Evolutionary conservation across 1,140 invertebrate genomes (phyloP).

Genomic region (Bombus huntii): DNA sequence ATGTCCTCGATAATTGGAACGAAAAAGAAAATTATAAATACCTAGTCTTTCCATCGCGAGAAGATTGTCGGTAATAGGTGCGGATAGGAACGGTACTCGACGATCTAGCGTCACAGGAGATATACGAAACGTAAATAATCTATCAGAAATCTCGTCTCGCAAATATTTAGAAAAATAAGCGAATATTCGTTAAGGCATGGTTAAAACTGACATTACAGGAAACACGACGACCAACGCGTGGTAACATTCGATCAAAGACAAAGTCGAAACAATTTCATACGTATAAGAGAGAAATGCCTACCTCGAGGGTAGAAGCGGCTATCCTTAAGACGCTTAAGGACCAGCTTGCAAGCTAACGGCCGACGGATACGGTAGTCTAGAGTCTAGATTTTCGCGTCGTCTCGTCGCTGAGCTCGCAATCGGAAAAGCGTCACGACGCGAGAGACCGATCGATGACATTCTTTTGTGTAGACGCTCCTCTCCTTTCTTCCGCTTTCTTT

Average conservation of each 20-base stretch:
- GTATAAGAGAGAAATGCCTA: neutral
- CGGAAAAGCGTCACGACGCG: conserved; percentile 56
- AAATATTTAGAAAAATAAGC: too few relatives aligned
- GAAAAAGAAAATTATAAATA: too few relatives aligned
- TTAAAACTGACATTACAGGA: too few relatives aligned
- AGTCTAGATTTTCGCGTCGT: conserved; percentile 51
- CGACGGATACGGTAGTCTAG: neutral
- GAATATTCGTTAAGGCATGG: too few relatives aligned
- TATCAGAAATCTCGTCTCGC: too few relatives aligned
- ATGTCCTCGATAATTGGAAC: too few relatives aligned
- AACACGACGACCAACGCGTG: too few relatives aligned
- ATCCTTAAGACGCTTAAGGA: conserved; percentile 17
- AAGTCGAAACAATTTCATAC: neutral
- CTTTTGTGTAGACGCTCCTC: conserved; percentile 56
- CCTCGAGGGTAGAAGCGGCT: neutral
- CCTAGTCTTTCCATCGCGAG: too few relatives aligned
- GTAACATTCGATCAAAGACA: neutral
- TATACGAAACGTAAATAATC: too few relatives aligned
- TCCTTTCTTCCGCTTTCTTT: conserved; percentile 15
- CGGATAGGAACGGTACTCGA: too few relatives aligned
- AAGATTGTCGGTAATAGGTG: too few relatives aligned
- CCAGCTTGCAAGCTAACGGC: neutral
- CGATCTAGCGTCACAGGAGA: too few relatives aligned
- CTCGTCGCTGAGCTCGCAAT: conserved; percentile 55
- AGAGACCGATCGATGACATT: conserved; percentile 56